These are phyloP conservation scores for Athalia rosae DNA, from an alignment of 2,888 invertebrate species.

Conservation along the genomic window DNA sequence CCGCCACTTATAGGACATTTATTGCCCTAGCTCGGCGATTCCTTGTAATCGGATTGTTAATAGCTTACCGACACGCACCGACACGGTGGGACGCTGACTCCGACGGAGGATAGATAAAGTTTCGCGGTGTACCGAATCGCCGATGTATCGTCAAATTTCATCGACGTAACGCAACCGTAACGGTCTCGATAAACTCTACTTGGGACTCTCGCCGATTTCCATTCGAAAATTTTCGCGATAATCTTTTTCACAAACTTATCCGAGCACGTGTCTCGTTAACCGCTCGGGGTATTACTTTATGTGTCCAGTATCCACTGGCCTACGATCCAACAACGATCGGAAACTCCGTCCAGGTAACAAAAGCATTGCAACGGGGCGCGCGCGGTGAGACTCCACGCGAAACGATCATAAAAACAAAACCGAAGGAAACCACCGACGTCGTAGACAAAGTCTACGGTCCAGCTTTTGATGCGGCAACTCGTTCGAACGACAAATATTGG, in stretches of 20 bases:
- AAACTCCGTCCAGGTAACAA: not conserved
- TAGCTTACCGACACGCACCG: constrained; percentile 28
- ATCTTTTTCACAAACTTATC: not conserved
- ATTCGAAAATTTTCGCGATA: not conserved
- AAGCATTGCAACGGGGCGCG: too few species aligned
- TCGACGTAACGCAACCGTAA: too few species aligned
- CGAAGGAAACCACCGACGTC: too few species aligned
- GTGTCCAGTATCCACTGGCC: not conserved
- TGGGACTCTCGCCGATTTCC: constrained; percentile 10
- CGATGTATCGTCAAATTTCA: not conserved
- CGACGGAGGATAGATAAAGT: not conserved
- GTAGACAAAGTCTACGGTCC: too few species aligned
- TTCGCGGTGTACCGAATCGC: not conserved
- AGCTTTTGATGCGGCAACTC: not conserved
- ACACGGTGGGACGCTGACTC: not conserved
- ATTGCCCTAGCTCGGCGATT: constrained; percentile 26
- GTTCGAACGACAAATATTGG: constrained; percentile 34
- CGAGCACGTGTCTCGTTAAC: not conserved
- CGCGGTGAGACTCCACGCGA: too few species aligned
- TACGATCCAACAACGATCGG: not conserved
- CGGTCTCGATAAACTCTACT: constrained; percentile 19
- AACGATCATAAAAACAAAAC: too few species aligned
- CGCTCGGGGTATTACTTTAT: not conserved
- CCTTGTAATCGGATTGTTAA: constrained; percentile 32
- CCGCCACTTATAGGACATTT: constrained; percentile 26